phyloP scores from a whole-genome alignment of 2,888 invertebrate genomes.

The Lymantria monacha region DNA sequence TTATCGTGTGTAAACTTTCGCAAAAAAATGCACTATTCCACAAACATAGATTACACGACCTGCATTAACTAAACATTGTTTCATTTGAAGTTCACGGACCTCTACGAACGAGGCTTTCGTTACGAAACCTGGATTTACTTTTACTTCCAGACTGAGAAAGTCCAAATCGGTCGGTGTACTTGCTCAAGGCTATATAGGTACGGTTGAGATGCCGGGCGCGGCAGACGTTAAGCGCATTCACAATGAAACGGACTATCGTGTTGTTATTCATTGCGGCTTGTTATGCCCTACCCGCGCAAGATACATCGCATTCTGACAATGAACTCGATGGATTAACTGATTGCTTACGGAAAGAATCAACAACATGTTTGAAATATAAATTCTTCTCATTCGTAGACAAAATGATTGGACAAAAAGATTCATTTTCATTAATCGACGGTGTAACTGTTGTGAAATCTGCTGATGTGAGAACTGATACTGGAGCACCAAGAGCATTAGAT shows the following conservation, averaged over 20 bases:
- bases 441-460: constrained; percentile 91
- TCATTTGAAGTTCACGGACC: constrained; percentile 51
- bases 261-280: constrained; percentile 72
- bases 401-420: constrained; percentile 90
- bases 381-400: constrained; percentile 93
- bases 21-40: too few relatives aligned
- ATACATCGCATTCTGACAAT: constrained; percentile 87
- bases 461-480: constrained; percentile 86
- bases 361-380: constrained; percentile 93
- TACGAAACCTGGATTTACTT: constrained; percentile 77
- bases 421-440: constrained; percentile 90
- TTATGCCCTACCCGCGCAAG: constrained; percentile 86
- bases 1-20: too few relatives aligned
- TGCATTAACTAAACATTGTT: constrained; percentile 8
- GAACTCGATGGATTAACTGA: constrained; percentile 91
- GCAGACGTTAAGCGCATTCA: constrained; percentile 60
- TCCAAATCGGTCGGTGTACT: constrained; percentile 62
- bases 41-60: constrained; percentile 3
- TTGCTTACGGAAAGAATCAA: constrained; percentile 91
- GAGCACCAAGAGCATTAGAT: constrained; percentile 88
- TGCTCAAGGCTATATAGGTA: constrained; percentile 62
- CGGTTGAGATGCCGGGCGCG: constrained; percentile 53
- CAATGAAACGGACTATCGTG: constrained; percentile 66
- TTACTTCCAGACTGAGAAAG: constrained; percentile 77
- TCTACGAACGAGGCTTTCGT: constrained; percentile 62